Base-by-base conservation (phyloP, 1,140 invertebrate genomes). In the Fopius arisanus region DNA sequence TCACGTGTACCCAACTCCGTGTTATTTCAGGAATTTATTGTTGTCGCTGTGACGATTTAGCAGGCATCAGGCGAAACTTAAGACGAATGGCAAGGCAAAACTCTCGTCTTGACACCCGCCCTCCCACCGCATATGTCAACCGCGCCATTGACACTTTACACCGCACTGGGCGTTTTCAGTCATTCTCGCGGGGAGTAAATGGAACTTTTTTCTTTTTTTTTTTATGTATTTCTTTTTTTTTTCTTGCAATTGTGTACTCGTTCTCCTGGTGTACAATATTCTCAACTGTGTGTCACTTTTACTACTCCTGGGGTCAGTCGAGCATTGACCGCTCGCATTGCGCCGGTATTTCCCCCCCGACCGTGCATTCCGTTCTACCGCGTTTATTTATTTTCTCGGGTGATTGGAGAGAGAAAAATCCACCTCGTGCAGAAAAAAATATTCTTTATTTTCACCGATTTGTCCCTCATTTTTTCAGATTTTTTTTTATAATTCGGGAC, bases 281-380 rank as follows among this genome's bases (percentile, higher is more conserved):
- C 69, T 23, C 65, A 72, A 75, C 74, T 68, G 76, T 78, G 77
- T 83, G 77, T 84, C 82, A 86, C 83, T 84, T 85, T 85, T 85
- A 85, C 83, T 85, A 82, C 82, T 85, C 77, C 81, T 80, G 78
- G 78, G 82, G 83, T 85, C 80, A 84, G 79, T 84, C 82, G 84
- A 84, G 81, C 83, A 83, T 84, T 84, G 82, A 84, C 83, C 84
- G 82, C 81, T 70, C 68, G 40, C 28, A 65, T 74, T 74, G 41
- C 19, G 41, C 48, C n/a, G 29, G 12, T 29, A 33, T 33, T 10
- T 31, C 62, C 67, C 72, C 59, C 33, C 75, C 29, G 48, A 51
- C 14, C 40, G 48, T 65, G 16, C 40, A n/a, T 41, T 73, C 63
- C 29, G 41, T 66, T 51, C 63, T 48, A 73, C 54, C 33, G 37